Evolutionary conservation across 2,113 vertebrate species (phyloP), one percentile per base, ranked within the genome.

Genomic region (Lucifuga dentata): DNA sequence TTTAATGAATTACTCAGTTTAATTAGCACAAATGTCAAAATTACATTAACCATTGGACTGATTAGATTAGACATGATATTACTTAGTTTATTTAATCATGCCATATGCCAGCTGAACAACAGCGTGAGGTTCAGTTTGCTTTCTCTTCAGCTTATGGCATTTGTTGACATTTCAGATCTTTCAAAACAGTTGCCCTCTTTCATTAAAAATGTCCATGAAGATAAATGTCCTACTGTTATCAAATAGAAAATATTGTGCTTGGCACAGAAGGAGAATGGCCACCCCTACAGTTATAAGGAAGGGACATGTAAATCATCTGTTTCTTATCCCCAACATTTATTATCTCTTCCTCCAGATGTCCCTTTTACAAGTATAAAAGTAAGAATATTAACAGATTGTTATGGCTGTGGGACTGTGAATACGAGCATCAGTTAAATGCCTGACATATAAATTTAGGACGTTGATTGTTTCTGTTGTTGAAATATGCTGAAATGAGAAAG

Each of bases 401-500:
- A n/a, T n/a, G n/a, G n/a, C n/a, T n/a, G n/a, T n/a, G n/a, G n/a
- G n/a, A n/a, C n/a, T n/a, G n/a, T n/a, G n/a, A n/a, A n/a, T n/a
- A n/a, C n/a, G n/a, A n/a, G n/a, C n/a, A n/a, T n/a, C n/a, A n/a
- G n/a, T n/a, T n/a, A n/a, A n/a, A n/a, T n/a, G n/a, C n/a, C n/a
- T n/a, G n/a, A n/a, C n/a, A n/a, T n/a, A n/a, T n/a, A n/a, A n/a
- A n/a, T n/a, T n/a, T n/a, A n/a, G n/a, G n/a, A n/a, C n/a, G n/a
- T n/a, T n/a, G n/a, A n/a, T 0, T 32, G 1, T 39, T 45, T n/a
- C 16, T 21, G 16, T 8, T 41, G 38, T 16, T 38, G 8, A 1
- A 11, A 8, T 10, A 4, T 35, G 12, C 8, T 70, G 41, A 65
- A 66, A 38, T 70, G 20, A 48, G 20, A 50, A n/a, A 19, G 23